phyloP scores from a whole-genome alignment of 2,113 vertebrate genomes.

The Grallaria varia region DNA sequence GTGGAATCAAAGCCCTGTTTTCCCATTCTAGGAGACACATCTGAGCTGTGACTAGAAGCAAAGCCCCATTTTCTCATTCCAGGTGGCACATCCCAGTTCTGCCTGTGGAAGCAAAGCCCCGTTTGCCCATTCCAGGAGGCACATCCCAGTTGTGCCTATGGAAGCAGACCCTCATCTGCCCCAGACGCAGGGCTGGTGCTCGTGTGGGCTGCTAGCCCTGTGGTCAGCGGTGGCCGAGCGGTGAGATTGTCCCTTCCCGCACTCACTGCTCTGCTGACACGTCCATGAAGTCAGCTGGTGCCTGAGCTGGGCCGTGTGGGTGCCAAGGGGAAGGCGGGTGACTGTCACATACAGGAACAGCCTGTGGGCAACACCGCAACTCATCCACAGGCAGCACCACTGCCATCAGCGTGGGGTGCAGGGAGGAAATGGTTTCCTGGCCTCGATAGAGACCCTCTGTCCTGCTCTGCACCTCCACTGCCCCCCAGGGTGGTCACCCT shows the following conservation, averaged over 20 bases:
- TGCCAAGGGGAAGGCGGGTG: no score
- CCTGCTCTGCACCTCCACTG: neutral
- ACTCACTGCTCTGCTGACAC: neutral
- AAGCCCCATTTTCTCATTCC: rapidly evolving
- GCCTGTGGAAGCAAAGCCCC: no score
- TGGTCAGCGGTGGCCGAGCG: rapidly evolving
- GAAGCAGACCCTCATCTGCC: neutral
- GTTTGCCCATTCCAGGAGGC: no score
- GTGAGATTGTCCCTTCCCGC: neutral
- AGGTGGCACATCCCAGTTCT: no score
- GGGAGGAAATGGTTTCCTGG: neutral
- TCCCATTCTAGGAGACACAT: neutral
- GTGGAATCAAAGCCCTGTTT: neutral
- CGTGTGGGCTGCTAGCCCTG: neutral
- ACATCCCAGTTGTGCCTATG: neutral
- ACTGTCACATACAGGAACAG: neutral
- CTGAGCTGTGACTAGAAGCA: neutral
- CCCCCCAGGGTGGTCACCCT: rapidly evolving
- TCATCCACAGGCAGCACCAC: neutral
- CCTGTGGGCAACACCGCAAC: neutral
- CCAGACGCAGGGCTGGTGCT: rapidly evolving
- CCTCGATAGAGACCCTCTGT: neutral
- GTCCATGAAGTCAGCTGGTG: rapidly evolving
- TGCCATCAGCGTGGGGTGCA: neutral
- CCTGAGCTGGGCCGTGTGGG: neutral